Conservation (phyloP, 2,113 vertebrate genomes). For the Porphyrio hochstetteri region DNA sequence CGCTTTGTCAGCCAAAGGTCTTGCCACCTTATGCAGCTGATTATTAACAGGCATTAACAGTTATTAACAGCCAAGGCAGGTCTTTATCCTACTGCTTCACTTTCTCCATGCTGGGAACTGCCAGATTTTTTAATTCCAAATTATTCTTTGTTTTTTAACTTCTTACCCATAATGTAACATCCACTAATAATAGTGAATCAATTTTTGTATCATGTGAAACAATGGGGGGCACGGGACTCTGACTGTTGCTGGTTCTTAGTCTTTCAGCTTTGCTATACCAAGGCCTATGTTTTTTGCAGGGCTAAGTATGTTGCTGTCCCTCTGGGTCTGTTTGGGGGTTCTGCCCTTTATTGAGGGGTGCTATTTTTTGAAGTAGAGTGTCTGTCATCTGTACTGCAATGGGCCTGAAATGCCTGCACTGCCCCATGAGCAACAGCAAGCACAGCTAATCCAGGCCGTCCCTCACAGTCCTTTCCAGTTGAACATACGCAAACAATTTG, state of each 20-base stretch:
- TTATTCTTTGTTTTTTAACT: background rate
- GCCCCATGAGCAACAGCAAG: background rate
- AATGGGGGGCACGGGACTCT: background rate
- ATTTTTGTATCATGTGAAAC: background rate
- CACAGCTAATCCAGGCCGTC: background rate
- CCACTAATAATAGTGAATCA: background rate
- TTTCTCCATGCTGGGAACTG: background rate
- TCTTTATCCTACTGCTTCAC: background rate
- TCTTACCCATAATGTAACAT: rapidly evolving
- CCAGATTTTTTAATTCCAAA: background rate
- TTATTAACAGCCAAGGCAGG: background rate
- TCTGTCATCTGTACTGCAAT: background rate
- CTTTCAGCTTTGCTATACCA: background rate
- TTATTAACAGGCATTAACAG: background rate
- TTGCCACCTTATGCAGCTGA: background rate
- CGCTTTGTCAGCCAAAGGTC: background rate
- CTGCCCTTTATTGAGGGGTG: background rate
- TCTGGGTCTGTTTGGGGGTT: background rate
- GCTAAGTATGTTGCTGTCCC: background rate
- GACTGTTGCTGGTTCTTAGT: background rate
- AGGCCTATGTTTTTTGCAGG: background rate
- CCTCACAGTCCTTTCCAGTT: background rate
- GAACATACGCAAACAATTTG: conserved; percentile 37
- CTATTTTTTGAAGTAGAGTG: background rate
- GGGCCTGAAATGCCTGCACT: background rate